A percentile compares a stretch with the other conserved stretches of the same genome.
Conservation (phyloP, 2,113 vertebrate species). For the Notiomystis cincta region DNA sequence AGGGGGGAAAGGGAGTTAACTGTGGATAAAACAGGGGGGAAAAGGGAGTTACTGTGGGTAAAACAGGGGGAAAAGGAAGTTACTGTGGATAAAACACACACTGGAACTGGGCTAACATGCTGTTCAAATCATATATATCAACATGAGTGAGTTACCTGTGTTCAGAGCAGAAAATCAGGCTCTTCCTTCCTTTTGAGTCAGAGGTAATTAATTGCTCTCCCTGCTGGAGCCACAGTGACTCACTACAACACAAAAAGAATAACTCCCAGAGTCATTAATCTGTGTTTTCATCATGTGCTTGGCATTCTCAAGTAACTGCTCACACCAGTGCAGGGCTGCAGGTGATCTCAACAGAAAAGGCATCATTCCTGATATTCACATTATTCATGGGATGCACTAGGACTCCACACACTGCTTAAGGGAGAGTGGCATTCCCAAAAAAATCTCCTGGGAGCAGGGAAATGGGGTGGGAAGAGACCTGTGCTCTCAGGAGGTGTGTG, state of each 20-base stretch:
- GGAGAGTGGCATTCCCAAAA: neutral
- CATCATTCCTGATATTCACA: neutral
- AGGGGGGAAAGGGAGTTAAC: too few relatives aligned
- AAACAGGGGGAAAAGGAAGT: neutral
- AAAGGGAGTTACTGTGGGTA: too few relatives aligned
- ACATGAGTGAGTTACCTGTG: neutral
- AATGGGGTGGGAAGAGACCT: neutral
- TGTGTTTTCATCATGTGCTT: neutral
- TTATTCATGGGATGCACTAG: neutral
- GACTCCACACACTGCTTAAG: neutral
- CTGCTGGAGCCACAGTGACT: neutral
- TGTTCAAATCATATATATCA: neutral
- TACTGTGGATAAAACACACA: rapidly evolving
- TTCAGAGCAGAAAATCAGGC: neutral
- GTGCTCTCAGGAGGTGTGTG: neutral
- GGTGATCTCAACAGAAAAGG: neutral
- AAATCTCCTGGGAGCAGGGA: neutral
- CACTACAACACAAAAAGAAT: neutral
- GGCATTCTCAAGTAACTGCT: neutral
- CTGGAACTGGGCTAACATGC: neutral
- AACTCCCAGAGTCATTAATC: neutral
- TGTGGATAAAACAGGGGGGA: neutral
- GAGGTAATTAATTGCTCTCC: neutral
- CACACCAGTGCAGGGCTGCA: neutral
- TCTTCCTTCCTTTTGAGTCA: neutral